Base-by-base conservation (phyloP, 30 jellyfish, hydroid and myxozoan species). In the Mastigias papua region DNA sequence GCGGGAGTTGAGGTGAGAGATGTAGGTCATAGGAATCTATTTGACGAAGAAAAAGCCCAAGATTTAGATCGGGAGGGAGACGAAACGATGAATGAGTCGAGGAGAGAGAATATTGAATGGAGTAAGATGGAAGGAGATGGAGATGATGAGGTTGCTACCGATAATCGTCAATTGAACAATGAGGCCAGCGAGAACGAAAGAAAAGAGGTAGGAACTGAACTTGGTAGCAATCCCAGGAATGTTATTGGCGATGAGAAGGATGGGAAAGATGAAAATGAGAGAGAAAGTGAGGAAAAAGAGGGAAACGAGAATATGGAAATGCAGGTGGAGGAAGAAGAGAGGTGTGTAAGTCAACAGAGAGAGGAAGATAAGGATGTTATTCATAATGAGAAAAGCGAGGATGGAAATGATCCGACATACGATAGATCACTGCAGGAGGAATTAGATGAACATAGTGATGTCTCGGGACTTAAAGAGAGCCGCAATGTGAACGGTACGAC, bases 41-140 rank as follows among this genome's bases (percentile, higher is more conserved):
- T 92, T 81, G 97, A 76, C 1, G 97, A 92, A 49, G 97, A 92
- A 33, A 84, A 91, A 29, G 95, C 74, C 15, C 90, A 92, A 62
- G 76, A 81, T 2, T 32, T 35, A 1, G 73, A 42, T 9, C 65
- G 35, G 29, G 94, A 69, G 26, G 82, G 27, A 34, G 89, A 23
- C 37, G 11, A 15, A 65, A 73, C 16, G 69, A 73, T 48, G 62
- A 76, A 61, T 57, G 90, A 62, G 13, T 50, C 5, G 30, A 60
- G 69, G 33, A n/a, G n/a, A 75, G 84, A 65, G 76, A 69, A 66
- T 42, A 33, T 62, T n/a, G 70, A 31, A 10, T n/a, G 80, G 86
- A 75, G 20, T 20, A 75, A 30, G 76, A 30, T 75, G 57, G 74
- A 66, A 46, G 73, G 54, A 81, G 91, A 65, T 3, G 1, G 62